Evolutionary conservation across 2,888 invertebrate genomes (phyloP).

Genomic region (Lasioglossum villosulum): DNA sequence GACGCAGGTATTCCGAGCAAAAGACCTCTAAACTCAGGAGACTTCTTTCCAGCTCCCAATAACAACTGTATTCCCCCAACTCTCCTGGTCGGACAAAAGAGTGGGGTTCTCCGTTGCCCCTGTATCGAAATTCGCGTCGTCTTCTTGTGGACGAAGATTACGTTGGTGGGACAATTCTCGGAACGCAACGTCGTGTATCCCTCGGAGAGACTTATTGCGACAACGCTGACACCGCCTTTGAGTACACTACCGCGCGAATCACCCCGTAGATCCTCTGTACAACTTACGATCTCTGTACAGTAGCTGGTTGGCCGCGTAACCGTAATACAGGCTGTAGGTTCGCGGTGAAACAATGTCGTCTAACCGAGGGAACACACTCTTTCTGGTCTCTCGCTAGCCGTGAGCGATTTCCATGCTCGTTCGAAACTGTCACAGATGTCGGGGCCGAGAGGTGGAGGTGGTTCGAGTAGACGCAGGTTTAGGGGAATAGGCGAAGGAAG

Average conservation of each 20-base stretch:
- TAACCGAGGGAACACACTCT: constrained; percentile 24
- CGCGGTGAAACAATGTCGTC: constrained; percentile 28
- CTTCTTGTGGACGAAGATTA: neutral
- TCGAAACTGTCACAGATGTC: constrained; percentile 64
- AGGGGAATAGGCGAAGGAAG: constrained; percentile 12
- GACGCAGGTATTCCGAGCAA: too few relatives aligned
- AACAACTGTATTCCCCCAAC: neutral
- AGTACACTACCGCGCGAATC: neutral
- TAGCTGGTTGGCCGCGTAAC: constrained; percentile 30
- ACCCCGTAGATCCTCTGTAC: neutral
- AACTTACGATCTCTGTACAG: neutral
- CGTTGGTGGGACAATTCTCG: neutral
- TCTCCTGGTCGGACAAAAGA: neutral
- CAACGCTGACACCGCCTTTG: neutral
- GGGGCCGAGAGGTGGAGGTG: neutral
- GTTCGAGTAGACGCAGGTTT: constrained; percentile 12
- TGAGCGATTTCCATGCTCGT: constrained; percentile 64
- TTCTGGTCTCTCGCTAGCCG: constrained; percentile 26
- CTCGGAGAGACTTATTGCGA: neutral
- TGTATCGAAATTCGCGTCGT: neutral
- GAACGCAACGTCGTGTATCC: neutral
- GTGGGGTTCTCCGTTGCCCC: neutral
- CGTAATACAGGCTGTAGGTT: constrained; percentile 29
- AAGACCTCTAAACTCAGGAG: too few relatives aligned
- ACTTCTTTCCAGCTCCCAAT: neutral